Base-by-base conservation (phyloP, 2,113 vertebrate genomes). In the Microcebus lehilahytsara region DNA sequence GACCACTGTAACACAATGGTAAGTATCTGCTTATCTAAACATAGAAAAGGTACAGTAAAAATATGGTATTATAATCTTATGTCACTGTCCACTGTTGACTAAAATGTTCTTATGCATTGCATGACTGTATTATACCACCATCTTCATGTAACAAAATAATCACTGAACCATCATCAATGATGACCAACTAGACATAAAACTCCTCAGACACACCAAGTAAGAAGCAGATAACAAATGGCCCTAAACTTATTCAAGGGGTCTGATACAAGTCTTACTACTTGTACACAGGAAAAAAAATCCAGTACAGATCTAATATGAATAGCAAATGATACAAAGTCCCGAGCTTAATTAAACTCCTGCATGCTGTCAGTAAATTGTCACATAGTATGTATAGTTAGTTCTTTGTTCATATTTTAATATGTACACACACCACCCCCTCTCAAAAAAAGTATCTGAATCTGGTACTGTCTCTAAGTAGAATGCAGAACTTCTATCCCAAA, bases 361-460 rank as follows among this genome's bases (percentile, higher is more conserved):
- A 71, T 67, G 7, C 9, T 91, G 72, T 69, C 40, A 62, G 64
- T 80, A 78, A 86, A 67, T 56, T 74, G 51, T 27, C 30, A 46
- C 14, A 13, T 0, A 96, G 16, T 88, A 46, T 90, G 79, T 60
- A n/a, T 9, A 89, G 30, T 42, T 85, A 14, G 58, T 23, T 91
- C 53, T 89, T 78, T 75, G 72, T 2, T 83, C 40, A n/a, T 37
- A 85, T 58, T 92, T 77, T 72, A 75, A 64, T 12, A 89, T 51
- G 77, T 34, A 66, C 17, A 92, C 5, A 83, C 27, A 87, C 5
- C 9, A 66, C 10, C 60, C 64, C 11, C 30, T 8, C 17, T 22
- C 58, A 79, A 97, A 96, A 89, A 27, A 89, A 93, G 14, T 72
- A 8, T 77, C 42, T 83, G 62, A 86, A 96, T 89, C 53, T 91